Conservation (phyloP, 1,140 invertebrate species). For the Thaumetopoea pityocampa region DNA sequence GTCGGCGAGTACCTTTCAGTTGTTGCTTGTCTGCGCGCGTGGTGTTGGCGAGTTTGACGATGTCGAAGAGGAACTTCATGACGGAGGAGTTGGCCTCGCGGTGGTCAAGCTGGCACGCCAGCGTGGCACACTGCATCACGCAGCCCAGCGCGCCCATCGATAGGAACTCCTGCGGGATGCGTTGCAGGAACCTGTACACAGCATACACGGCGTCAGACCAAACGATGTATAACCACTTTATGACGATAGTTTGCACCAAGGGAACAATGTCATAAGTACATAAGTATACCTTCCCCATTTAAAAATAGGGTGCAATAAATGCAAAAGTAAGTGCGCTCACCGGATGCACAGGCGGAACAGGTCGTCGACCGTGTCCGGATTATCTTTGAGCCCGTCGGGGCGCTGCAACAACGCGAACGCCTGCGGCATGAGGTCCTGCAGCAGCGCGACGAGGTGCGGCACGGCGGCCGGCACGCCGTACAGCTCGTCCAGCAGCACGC, state of each 20-base stretch:
- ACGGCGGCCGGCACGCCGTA: slow-evolving; percentile 83
- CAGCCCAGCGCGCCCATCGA: slow-evolving; percentile 81
- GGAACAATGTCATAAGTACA: no score
- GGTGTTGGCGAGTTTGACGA: slow-evolving; percentile 33
- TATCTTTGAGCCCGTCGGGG: slow-evolving; percentile 82
- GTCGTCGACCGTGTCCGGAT: slow-evolving; percentile 98
- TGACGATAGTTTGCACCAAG: no score
- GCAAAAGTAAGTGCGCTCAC: slow-evolving; percentile 13
- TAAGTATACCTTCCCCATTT: no score
- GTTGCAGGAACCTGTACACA: slow-evolving; percentile 87
- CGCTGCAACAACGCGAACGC: slow-evolving; percentile 89
- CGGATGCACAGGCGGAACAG: slow-evolving; percentile 91
- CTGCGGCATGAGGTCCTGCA: slow-evolving; percentile 90
- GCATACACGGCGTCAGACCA: slow-evolving; percentile 19
- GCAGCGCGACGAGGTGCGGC: slow-evolving; percentile 87
- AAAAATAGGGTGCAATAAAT: neutral
- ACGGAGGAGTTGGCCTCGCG: slow-evolving; percentile 96
- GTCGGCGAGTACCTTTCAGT: slow-evolving; percentile 29
- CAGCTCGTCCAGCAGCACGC: slow-evolving; percentile 97
- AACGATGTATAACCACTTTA: no score
- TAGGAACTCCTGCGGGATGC: slow-evolving; percentile 87
- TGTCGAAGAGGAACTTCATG: slow-evolving; percentile 83
- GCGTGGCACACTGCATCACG: slow-evolving; percentile 85
- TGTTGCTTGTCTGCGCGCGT: slow-evolving; percentile 17
- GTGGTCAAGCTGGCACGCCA: slow-evolving; percentile 92